Evolutionary conservation across 2,888 invertebrate species (phyloP), one percentile per base, ranked within the genome.

Genomic region (Drosophila niveifrons): DNA sequence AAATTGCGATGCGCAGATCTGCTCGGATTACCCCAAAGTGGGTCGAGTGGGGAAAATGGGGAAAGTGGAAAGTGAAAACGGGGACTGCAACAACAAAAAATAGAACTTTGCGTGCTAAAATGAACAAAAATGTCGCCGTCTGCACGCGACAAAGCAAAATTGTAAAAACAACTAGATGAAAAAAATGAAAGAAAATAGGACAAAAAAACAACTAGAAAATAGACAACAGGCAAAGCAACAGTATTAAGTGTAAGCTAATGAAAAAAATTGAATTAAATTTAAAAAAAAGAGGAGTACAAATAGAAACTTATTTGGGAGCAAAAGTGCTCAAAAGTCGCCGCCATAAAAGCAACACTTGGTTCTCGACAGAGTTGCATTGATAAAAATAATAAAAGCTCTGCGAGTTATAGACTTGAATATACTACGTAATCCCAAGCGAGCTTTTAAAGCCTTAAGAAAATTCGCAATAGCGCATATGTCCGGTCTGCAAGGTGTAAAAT

Each of bases 321-420:
- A 61, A 3, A 23, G 29, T 44, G 64, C 55, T 59, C 56, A 48
- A 61, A 74, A 65, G 53, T 64, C 50, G 47, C 61, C 48, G 65
- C 63, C 53, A 82, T 81, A 75, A 78, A 84, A 71, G 69, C 82
- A 84, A 81, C 79, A 75, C 82, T 72, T 71, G 67, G 57, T 47
- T 46, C 41, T 28, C 28, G 15, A 46, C 44, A 48, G 36, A 48
- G 53, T 48, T 61, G 64, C 64, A 57, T 50, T 57, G 41, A 31
- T 11, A 36, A 64, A 44, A 50, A 31, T 57, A 47, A 57, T 51
- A 57, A 57, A 43, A 64, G 28, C 36, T 44, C 46, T 17, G 1
- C 10, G 34, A 8, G 17, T 10, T 13, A 46, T 46, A 13, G n/a
- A 23, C 23, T 15, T 3, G 4, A 2, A 46, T 34, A 56, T 55